Percentiles rank a stretch among this genome's conserved stretches.
Conservation (phyloP, 2,797 vertebrate genomes). For the Gambusia yucatana region DNA sequence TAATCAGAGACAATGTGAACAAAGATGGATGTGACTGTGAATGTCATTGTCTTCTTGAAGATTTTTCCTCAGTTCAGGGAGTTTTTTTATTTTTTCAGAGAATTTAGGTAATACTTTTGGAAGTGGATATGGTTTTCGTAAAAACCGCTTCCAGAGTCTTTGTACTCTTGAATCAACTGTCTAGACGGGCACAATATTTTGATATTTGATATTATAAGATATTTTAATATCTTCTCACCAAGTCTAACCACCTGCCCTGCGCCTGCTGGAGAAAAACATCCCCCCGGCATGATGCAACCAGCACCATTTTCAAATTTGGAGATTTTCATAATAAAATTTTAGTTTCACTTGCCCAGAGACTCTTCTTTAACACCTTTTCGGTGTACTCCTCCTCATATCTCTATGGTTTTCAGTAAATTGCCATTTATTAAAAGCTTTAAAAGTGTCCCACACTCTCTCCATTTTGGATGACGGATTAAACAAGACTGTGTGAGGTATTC, state of each 20-base stretch:
- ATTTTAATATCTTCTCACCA: too few relatives aligned
- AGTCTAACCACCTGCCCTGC: too few relatives aligned
- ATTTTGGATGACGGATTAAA: background rate
- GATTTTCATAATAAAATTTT: background rate
- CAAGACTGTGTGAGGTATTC: background rate
- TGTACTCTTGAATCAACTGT: background rate
- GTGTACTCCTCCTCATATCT: background rate
- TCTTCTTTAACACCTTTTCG: background rate
- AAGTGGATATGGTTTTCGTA: background rate
- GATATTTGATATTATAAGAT: too few relatives aligned
- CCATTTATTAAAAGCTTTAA: background rate
- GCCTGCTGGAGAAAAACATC: background rate
- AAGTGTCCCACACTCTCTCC: background rate
- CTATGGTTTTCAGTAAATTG: too few relatives aligned
- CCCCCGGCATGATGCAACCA: background rate
- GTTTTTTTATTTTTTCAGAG: constrained; percentile 2
- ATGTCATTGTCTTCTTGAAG: constrained; percentile 28
- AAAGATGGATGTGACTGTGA: constrained; percentile 42
- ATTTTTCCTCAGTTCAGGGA: constrained; percentile 21
- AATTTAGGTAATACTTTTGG: background rate
- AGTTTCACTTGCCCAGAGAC: background rate
- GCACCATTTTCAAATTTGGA: background rate
- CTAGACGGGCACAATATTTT: background rate
- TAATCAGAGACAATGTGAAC: constrained; percentile 34
- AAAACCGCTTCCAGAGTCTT: constrained; percentile 4